These are phyloP conservation scores for Folsomia manolachei DNA, from an alignment of 2,888 invertebrate species.

Conservation along the genomic window DNA sequence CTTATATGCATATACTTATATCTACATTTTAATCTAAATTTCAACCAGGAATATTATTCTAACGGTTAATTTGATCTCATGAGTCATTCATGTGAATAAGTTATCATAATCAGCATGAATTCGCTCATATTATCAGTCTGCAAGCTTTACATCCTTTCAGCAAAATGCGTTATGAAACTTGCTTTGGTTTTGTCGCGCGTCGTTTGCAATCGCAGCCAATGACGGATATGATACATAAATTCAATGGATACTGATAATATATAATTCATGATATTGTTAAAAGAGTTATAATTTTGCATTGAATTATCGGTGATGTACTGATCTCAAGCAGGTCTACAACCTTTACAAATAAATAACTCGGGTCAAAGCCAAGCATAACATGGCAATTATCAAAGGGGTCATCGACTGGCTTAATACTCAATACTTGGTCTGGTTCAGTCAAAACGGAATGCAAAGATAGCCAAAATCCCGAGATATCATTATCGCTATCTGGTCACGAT, in stretches of 20 bases:
- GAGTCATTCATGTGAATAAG: neutral
- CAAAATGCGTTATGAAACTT: neutral
- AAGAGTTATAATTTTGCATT: conserved; percentile 1
- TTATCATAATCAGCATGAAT: neutral
- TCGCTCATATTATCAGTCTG: neutral
- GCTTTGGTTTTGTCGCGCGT: too few species aligned
- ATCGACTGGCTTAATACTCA: conserved; percentile 33
- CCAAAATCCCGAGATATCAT: conserved; percentile 26
- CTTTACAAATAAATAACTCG: conserved; percentile 6
- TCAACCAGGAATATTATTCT: too few species aligned
- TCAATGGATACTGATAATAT: too few species aligned
- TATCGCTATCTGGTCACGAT: conserved; percentile 30
- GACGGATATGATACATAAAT: too few species aligned
- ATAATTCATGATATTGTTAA: too few species aligned
- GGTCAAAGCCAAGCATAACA: neutral
- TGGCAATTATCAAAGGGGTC: conserved; percentile 30
- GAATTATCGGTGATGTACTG: neutral
- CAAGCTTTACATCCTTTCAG: neutral
- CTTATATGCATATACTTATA: too few species aligned
- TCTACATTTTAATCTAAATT: too few species aligned
- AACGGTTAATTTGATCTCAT: conserved; percentile 6
- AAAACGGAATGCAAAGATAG: conserved; percentile 21
- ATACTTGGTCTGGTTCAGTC: neutral
- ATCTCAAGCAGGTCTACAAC: conserved; percentile 7
- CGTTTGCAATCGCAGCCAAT: too few species aligned